Evolutionary conservation across 2,888 invertebrate genomes (phyloP), one percentile per base, ranked within the genome.

Genomic region (Spodoptera littoralis): DNA sequence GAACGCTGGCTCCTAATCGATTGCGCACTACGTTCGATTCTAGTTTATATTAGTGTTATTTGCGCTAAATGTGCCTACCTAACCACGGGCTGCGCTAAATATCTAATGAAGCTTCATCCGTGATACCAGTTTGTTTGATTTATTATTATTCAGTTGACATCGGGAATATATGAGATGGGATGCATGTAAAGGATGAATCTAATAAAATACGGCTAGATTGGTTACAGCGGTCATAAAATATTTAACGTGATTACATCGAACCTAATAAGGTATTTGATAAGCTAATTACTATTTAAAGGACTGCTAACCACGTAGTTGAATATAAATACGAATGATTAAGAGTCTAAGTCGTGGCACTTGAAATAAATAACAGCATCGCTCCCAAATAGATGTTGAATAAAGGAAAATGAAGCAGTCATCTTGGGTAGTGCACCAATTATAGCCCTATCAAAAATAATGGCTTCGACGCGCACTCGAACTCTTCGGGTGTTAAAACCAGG

Each of bases 31-130:
- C 91, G 92, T 93, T 93, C 93, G 92, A 94, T 93, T 94, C 93
- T 90, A 92, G 93, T 94, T 94, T 94, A 93, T 94, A 93, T 94
- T 94, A 94, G 94, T 94, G 93, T 92, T 93, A 92, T 94, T 94
- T 93, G 93, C 87, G 87, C 90, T 88, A 87, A 90, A 89, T 88
- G 83, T 84, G 83, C 86, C 82, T 80, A 79, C 81, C 78, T 82
- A 75, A 65, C 71, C 79, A 79, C 75, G 72, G 80, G 76, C 70
- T 57, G 73, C 71, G 79, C 77, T 86, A 86, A 84, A 86, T 84
- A 82, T 80, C 76, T 81, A 83, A 86, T 82, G 82, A 80, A 69
- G 53, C 63, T 47, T 60, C 73, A 63, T 54, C 50, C 62, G 50
- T 62, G 57, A 64, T 64, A 75, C 65, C 42, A 30, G 57, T 62